These are phyloP conservation scores for Ceratina calcarata DNA, from an alignment of 1,140 invertebrate genomes.

Conservation along the genomic window DNA sequence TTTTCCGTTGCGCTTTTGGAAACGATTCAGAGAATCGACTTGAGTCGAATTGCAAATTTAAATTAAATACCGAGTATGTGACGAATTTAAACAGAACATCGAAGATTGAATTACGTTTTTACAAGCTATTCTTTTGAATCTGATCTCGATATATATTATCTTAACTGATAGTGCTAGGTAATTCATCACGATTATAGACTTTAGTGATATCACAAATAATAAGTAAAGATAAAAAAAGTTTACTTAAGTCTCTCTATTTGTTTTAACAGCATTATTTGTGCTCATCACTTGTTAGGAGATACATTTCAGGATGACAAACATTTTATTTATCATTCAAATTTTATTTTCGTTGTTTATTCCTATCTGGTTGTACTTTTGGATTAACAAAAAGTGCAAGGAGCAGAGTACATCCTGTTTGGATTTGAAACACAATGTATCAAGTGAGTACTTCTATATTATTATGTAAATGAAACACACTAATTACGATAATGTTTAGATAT, in stretches of 20 bases:
- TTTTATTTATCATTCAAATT: conserved; percentile 24
- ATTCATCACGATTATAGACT: not conserved
- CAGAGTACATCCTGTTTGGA: not conserved
- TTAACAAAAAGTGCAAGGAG: conserved; percentile 15
- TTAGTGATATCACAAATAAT: not conserved
- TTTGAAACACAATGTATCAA: not conserved
- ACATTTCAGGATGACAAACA: conserved; percentile 13
- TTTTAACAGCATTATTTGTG: not conserved
- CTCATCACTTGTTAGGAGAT: not conserved
- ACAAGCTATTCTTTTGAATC: not conserved
- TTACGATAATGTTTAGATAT: conserved; percentile 19
- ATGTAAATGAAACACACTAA: not conserved
- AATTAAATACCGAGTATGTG: not conserved
- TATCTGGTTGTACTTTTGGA: conserved; percentile 33
- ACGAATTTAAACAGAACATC: not conserved
- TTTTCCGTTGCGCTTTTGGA: no score
- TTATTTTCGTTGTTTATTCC: not conserved
- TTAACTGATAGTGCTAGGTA: not conserved
- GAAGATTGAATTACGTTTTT: not conserved
- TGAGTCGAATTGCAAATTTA: not conserved
- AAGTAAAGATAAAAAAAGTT: not conserved
- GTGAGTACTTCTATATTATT: conserved; percentile 20
- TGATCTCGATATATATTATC: not conserved
- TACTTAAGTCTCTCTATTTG: not conserved
- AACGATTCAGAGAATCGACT: no score